Evolutionary conservation across 1,140 invertebrate genomes (phyloP), one percentile per base, ranked within the genome.

Genomic region (Trichonephila inaurata): DNA sequence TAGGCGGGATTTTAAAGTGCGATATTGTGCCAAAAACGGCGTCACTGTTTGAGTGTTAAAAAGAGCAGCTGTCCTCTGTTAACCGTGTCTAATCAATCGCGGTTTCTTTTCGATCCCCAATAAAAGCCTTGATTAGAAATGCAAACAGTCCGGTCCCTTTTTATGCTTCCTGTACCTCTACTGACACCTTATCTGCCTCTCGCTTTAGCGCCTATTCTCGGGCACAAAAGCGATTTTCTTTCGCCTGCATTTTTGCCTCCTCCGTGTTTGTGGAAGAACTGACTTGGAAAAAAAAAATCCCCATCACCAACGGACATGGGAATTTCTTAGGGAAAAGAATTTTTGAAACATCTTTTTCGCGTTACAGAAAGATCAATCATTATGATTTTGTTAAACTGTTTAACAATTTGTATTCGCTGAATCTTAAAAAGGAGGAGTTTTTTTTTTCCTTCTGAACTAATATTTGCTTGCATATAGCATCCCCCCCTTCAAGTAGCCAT

Each of bases 81-180:
- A 90, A 90, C 51, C 69, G 88, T 60, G 69, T 90, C 69, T 60
- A 90, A 77, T 90, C 66, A 61, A 77, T 90, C 69, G 40, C 88
- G 66, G 64, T 90, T 90, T 60, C 62, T 89, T 28, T 51, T 24
- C 40, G 60, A 40, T 19, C 44, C 66, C 44, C 88, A 77, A 90
- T 77, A 60, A 40, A 60, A 77, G 88, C 44, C 14, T 64, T 90
- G 88, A 90, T 90, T 90, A 44, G 88, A 90, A 90, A 90, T 90
- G 88, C 88, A 90, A 90, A 90, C 88, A 90, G 64, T 28, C 64
- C 69, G 66, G 66, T 28, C n/a, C 69, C 40, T 82, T 58, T 44
- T 24, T 24, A 14, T 77, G 69, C 88, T 61, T 77, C n/a, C 44
- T 77, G 44, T 24, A 12, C 69, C 69, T n/a, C 44, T 28, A 28